Evolutionary conservation across 2,797 vertebrate species (phyloP).

Genomic region (Scolopax bukidnonensis): DNA sequence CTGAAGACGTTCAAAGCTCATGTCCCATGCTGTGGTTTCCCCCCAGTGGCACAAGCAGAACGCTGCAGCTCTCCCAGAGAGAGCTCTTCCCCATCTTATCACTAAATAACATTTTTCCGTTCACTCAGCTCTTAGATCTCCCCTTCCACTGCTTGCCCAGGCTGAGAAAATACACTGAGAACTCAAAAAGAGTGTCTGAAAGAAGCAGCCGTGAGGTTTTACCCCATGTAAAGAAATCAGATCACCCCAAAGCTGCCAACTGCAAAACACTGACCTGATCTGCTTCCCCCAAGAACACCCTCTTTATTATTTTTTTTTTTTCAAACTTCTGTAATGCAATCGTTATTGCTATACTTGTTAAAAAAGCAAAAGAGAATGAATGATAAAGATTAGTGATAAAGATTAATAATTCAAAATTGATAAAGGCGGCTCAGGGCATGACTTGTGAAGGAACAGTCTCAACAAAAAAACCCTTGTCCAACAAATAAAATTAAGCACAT

Average conservation of each 20-base stretch:
- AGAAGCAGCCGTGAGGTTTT: not conserved
- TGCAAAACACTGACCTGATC: not conserved
- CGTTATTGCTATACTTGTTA: not conserved
- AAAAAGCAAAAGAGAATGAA: not conserved
- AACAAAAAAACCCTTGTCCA: not conserved
- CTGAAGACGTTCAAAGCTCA: fast-evolving
- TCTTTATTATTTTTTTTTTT: too few species aligned
- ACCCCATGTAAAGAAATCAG: fast-evolving
- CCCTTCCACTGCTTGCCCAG: not conserved
- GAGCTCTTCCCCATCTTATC: fast-evolving
- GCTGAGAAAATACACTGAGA: fast-evolving
- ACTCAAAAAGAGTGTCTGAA: fast-evolving
- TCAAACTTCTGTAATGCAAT: not conserved
- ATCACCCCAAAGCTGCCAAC: not conserved
- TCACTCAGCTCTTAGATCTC: not conserved
- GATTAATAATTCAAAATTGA: not conserved
- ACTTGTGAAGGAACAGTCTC: not conserved
- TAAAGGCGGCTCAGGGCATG: not conserved
- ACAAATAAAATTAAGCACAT: fast-evolving
- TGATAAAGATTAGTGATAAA: not conserved
- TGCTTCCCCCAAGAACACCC: fast-evolving
- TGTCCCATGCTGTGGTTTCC: not conserved
- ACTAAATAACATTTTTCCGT: fast-evolving
- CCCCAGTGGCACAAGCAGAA: not conserved
- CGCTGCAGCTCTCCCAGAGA: not conserved